Conservation (phyloP, 2,797 vertebrate species). For the Varecia variegata region DNA sequence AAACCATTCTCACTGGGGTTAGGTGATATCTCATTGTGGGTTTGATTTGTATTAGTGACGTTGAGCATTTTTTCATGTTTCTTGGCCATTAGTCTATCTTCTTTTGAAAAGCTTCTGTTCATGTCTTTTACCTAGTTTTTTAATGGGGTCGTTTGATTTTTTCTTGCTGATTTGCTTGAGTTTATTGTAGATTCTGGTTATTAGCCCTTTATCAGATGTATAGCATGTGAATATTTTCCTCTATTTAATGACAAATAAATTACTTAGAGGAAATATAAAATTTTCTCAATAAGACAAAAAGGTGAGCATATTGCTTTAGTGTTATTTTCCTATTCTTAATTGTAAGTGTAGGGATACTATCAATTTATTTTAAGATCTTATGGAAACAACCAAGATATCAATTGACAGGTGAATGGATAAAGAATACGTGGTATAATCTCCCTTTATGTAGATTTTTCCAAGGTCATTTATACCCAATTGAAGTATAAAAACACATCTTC, state of each 20-base stretch:
- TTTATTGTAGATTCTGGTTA: no score
- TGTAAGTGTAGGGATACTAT: neutral
- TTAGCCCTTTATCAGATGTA: no score
- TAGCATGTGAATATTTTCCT: no score
- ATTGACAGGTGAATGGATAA: neutral
- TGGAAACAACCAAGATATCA: neutral
- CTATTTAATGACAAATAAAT: neutral
- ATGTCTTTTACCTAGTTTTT: no score
- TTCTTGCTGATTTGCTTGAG: no score
- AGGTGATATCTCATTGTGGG: no score
- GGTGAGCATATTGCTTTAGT: neutral
- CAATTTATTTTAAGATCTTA: neutral
- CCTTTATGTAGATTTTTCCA: neutral
- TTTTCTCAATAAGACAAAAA: neutral
- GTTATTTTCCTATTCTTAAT: neutral
- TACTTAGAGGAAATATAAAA: neutral
- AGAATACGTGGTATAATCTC: neutral
- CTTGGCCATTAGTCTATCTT: no score
- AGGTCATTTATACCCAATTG: neutral
- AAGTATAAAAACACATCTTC: neutral
- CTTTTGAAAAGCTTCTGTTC: no score
- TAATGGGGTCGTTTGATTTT: no score
- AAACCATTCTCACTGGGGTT: no score
- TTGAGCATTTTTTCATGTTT: no score
- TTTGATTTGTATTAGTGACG: no score